Percentiles rank a stretch among this genome's conserved stretches.
Conservation (phyloP, 1,140 invertebrate species). For the Zaprionus ghesquierei region DNA sequence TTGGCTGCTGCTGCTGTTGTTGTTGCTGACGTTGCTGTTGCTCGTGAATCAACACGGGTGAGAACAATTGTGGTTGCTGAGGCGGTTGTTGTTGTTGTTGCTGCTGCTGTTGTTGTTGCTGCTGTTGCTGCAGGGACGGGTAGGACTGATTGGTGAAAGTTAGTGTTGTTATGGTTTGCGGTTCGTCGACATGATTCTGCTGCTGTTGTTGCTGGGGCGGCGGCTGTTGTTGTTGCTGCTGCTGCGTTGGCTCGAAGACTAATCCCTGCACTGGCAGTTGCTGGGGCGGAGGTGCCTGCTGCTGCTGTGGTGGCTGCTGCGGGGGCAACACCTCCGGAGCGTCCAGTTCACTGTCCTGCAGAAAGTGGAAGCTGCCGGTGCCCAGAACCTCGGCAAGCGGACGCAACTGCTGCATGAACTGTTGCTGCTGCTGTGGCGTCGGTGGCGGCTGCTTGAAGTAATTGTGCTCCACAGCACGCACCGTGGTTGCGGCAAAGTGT, state of each 20-base stretch:
- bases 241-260: conserved; percentile 54
- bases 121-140: conserved; percentile 82
- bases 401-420: conserved; percentile 84
- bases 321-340: conserved; percentile 84
- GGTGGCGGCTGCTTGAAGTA: conserved; percentile 84
- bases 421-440: conserved; percentile 63
- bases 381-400: conserved; percentile 88
- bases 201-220: conserved; percentile 44
- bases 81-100: conserved; percentile 35
- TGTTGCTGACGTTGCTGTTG: conserved; percentile 62
- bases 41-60: conserved; percentile 60
- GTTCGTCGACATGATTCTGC: conserved; percentile 65
- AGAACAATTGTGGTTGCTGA: conserved; percentile 65
- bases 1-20: conserved; percentile 56
- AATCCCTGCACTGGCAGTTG: conserved; percentile 45
- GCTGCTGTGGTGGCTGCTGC: conserved; percentile 47
- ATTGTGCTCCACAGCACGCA: conserved; percentile 85
- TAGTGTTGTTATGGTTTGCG: conserved; percentile 87
- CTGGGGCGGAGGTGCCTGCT: conserved; percentile 29
- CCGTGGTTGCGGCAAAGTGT: conserved; percentile 66
- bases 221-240: conserved; percentile 22
- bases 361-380: conserved; percentile 88
- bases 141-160: conserved; percentile 92
- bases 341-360: conserved; percentile 91
- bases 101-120: conserved; percentile 63